Base-by-base conservation (phyloP, 2,888 invertebrate genomes). In the Leucophenga maculata region DNA sequence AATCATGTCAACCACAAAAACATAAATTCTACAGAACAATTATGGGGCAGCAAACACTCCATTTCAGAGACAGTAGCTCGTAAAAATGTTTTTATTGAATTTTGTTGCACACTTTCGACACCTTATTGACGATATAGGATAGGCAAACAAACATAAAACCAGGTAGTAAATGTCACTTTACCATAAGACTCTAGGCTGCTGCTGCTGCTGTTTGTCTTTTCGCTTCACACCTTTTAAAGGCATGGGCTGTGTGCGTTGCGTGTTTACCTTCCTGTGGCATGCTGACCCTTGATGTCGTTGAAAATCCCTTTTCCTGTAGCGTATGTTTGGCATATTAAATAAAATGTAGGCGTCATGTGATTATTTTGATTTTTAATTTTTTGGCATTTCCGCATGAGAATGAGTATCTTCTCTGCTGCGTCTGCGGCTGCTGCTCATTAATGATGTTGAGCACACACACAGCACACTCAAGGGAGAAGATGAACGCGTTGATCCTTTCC, bases 371-470 rank as follows among this genome's bases (percentile, higher is more conserved):
- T 62, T 66, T 60, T 68, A 74, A 52, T 65, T 68, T 66, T 76
- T 78, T 76, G 83, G 83, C 83, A 79, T 84, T 84, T 82, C 82
- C 83, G 79, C 67, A 60, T 65, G 67, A 72, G 72, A 73, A 70
- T 77, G 72, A 68, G 69, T 32, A 26, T n/a, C 50, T 16, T 4
- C 13, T 6, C 16, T 50, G 16, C 6, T 6, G n/a, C n/a, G 6
- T 8, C 50, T 6, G 50, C 50, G 6, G 50, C 50, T 69, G 77
- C 72, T 70, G 65, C 14, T 50, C 48, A 76, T 80, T 77, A 72
- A 70, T 3, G 72, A 80, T 81, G 79, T 64, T 44, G 73, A 72
- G 39, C 54, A 65, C 79, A 82, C 79, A 82, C 78, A 39, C 39
- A 39, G 11, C 39, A 39, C 39, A 11, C 39, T 71, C 79, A 72